A percentile compares a stretch with the other conserved stretches of the same genome.
Evolutionary conservation across 1,140 invertebrate species (phyloP).

Genomic region (Pentalonia nigronervosa): DNA sequence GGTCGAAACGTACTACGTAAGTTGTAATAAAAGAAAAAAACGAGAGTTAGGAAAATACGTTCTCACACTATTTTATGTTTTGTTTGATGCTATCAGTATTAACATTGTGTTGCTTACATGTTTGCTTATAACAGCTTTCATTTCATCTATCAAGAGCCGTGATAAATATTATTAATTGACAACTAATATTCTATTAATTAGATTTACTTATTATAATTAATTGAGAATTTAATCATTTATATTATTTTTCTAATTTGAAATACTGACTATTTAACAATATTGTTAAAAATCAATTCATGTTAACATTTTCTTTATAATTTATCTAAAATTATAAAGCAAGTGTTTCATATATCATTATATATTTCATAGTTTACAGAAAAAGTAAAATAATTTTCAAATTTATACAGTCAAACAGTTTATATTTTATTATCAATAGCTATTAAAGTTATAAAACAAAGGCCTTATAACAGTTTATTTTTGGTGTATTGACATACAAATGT

Average conservation of each 20-base stretch:
- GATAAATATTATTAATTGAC: background rate
- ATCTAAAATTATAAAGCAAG: too few species aligned
- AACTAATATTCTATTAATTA: background rate
- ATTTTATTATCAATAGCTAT: background rate
- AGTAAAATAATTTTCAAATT: too few species aligned
- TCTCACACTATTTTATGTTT: background rate
- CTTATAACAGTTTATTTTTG: background rate
- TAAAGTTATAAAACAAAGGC: background rate
- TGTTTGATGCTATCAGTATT: conserved; percentile 12
- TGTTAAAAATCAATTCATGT: background rate
- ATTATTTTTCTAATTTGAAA: background rate
- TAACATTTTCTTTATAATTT: background rate
- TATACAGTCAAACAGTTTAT: too few species aligned
- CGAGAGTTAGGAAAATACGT: background rate
- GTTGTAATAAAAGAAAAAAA: conserved; percentile 64
- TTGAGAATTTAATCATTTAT: background rate
- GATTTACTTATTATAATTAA: background rate
- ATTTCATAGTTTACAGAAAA: too few species aligned
- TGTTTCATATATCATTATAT: too few species aligned
- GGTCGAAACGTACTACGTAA: conserved; percentile 81
- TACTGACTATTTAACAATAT: background rate
- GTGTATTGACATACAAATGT: background rate
- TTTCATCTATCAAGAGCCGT: background rate
- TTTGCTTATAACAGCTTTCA: conserved; percentile 21
- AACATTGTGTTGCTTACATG: conserved; percentile 1